Evolutionary conservation across 2,113 vertebrate genomes (phyloP).

Genomic region (Lycaon pictus): DNA sequence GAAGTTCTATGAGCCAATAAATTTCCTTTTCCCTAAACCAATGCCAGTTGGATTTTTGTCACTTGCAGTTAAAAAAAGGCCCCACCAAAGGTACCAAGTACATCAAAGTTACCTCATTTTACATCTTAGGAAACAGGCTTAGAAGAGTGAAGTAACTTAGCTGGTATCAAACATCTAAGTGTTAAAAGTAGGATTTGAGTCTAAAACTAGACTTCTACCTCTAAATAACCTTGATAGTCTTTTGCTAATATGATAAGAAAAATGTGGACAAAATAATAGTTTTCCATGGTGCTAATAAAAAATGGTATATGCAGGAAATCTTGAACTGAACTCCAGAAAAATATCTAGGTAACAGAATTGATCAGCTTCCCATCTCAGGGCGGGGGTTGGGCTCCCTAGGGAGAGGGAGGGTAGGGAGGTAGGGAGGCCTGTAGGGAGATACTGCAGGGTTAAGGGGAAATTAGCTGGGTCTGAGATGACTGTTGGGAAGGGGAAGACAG

Average conservation of each 20-base stretch:
- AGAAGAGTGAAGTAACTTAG: not conserved
- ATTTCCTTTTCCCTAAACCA: not conserved
- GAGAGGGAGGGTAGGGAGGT: no score
- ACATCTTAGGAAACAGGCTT: not conserved
- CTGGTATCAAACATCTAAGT: not conserved
- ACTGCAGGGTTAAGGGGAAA: not conserved
- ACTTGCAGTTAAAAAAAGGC: not conserved
- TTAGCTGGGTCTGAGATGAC: not conserved
- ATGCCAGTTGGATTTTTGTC: not conserved
- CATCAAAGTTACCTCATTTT: not conserved
- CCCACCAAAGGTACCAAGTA: not conserved
- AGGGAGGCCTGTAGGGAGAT: not conserved
- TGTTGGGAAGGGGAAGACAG: not conserved
- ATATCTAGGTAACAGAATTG: not conserved
- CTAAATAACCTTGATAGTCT: not conserved
- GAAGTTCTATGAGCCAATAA: not conserved
- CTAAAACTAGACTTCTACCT: not conserved
- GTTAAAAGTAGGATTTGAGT: not conserved
- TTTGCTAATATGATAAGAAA: not conserved
- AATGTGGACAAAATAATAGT: not conserved
- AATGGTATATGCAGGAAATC: not conserved
- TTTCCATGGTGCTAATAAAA: not conserved
- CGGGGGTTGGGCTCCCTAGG: not conserved
- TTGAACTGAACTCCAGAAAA: not conserved
- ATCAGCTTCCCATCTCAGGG: not conserved